phyloP scores from a whole-genome alignment of 2,888 invertebrate genomes.

The Lithophane ornitopus region DNA sequence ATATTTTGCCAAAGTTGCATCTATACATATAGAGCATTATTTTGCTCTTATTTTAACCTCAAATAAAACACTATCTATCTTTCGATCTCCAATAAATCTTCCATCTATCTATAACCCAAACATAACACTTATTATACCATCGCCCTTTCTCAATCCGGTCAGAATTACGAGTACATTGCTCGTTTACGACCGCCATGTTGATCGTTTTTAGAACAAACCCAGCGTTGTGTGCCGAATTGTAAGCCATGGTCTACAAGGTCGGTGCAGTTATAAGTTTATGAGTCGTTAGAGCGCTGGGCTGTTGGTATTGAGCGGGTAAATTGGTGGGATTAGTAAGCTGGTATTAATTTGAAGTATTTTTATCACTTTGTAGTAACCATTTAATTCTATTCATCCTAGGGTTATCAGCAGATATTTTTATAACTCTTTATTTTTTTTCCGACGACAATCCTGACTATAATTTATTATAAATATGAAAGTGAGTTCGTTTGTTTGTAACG shows the following conservation, averaged over 20 bases:
- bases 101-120: constrained; percentile 22
- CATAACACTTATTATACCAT: constrained; percentile 21
- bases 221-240: constrained; percentile 50
- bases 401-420: neutral
- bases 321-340: neutral
- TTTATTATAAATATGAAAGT: no score
- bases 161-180: constrained; percentile 51
- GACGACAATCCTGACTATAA: no score
- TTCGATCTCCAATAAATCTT: constrained; percentile 6
- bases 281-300: constrained; percentile 44
- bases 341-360: neutral
- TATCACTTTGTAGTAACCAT: neutral
- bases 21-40: neutral
- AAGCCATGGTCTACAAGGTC: constrained; percentile 54
- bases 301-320: constrained; percentile 13
- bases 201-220: constrained; percentile 51
- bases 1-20: neutral
- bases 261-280: constrained; percentile 52
- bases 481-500: no score
- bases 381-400: no score
- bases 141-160: constrained; percentile 45
- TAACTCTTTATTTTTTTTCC: no score
- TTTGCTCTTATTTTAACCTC: neutral
- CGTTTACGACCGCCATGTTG: constrained; percentile 50
- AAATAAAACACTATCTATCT: neutral